Evolutionary conservation across 2,888 invertebrate species (phyloP).

Genomic region (Leucophenga montana): DNA sequence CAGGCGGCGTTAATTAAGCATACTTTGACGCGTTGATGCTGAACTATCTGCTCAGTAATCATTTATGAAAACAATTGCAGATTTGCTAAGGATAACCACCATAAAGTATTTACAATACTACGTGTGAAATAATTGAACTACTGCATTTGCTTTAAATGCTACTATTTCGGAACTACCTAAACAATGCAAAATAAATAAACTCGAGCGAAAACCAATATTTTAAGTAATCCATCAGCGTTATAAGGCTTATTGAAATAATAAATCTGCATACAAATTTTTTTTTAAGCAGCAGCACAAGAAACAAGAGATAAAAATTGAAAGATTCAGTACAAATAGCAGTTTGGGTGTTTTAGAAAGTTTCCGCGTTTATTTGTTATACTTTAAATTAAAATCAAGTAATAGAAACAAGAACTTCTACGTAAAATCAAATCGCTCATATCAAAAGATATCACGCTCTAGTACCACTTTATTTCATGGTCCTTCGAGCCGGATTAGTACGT

Average conservation of each 20-base stretch:
- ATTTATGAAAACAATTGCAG: constrained; percentile 23
- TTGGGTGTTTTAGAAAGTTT: too few species aligned
- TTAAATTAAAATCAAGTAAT: background rate
- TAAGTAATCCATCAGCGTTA: constrained; percentile 1
- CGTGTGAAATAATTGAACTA: too few species aligned
- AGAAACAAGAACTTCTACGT: too few species aligned
- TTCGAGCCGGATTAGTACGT: too few species aligned
- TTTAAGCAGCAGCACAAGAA: background rate
- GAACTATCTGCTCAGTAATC: background rate
- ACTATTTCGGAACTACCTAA: too few species aligned
- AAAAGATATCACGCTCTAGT: too few species aligned
- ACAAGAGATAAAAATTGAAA: constrained; percentile 1
- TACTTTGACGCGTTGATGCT: constrained; percentile 5
- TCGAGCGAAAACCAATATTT: constrained; percentile 25
- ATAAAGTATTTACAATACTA: too few species aligned
- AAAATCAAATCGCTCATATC: too few species aligned
- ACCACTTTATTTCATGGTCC: too few species aligned
- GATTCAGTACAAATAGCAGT: background rate
- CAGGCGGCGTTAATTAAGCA: constrained; percentile 2
- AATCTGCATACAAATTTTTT: constrained; percentile 10
- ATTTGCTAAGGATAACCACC: constrained; percentile 38
- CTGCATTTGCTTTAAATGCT: background rate
- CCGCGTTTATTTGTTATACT: too few species aligned
- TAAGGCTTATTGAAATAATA: constrained; percentile 5
- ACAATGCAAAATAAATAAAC: background rate